phyloP scores from a whole-genome alignment of 2,797 vertebrate species.

The Lepidocolaptes lacrymiger region DNA sequence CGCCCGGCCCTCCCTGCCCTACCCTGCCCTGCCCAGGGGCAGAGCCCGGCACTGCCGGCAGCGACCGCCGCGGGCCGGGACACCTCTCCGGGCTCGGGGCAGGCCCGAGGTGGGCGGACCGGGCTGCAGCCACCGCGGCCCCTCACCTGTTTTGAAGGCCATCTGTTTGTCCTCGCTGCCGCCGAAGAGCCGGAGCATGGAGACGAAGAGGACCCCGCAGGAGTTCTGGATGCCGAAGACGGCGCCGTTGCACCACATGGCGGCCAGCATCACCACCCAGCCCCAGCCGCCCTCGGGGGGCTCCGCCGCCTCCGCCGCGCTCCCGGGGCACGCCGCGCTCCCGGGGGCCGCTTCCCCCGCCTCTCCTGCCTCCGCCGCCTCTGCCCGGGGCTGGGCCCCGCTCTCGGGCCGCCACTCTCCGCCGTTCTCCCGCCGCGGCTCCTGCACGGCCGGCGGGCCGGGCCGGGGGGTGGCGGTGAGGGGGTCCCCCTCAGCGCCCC shows the following conservation, averaged over 20 bases:
- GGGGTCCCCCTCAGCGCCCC: background rate
- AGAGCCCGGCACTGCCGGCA: background rate
- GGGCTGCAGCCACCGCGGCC: background rate
- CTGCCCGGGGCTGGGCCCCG: background rate
- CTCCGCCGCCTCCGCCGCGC: background rate
- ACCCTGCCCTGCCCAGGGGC: background rate
- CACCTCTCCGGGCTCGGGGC: background rate
- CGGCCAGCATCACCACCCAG: slow-evolving; percentile 94
- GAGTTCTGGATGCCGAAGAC: slow-evolving; percentile 98
- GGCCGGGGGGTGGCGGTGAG: background rate
- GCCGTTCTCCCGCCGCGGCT: background rate
- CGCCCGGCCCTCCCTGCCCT: background rate
- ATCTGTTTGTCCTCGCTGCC: slow-evolving; percentile 79
- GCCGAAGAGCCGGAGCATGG: slow-evolving; percentile 85
- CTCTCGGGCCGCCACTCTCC: background rate
- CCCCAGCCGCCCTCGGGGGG: slow-evolving; percentile 97
- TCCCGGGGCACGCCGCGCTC: background rate
- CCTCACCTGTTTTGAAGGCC: slow-evolving; percentile 88
- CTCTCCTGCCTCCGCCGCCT: background rate
- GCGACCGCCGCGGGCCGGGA: background rate
- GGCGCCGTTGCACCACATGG: slow-evolving; percentile 98
- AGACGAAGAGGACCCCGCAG: slow-evolving; percentile 89
- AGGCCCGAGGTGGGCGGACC: background rate
- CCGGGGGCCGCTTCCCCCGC: too few relatives aligned
- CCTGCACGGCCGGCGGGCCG: background rate